phyloP scores from a whole-genome alignment of 2,888 invertebrate genomes.

The Nomada ruficornis region DNA sequence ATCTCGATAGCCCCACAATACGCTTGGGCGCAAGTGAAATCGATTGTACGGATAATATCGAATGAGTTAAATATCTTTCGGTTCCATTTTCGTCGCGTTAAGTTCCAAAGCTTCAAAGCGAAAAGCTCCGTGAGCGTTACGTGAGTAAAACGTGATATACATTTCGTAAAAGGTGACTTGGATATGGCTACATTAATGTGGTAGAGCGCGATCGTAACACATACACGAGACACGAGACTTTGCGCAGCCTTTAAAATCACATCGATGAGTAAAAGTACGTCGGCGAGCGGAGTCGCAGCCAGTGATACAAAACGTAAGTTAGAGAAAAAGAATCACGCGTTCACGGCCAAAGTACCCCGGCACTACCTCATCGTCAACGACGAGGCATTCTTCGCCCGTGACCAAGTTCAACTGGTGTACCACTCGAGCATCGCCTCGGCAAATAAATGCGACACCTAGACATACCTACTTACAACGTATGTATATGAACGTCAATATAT shows the following conservation, averaged over 20 bases:
- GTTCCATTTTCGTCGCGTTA: slow-evolving; percentile 45
- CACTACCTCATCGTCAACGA: slow-evolving; percentile 56
- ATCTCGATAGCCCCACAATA: slow-evolving; percentile 14
- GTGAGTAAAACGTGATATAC: slow-evolving; percentile 73
- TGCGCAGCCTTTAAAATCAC: slow-evolving; percentile 82
- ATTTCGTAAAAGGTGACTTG: slow-evolving; percentile 72
- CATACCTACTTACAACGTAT: slow-evolving; percentile 75
- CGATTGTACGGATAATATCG: slow-evolving; percentile 57
- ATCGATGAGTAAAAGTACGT: slow-evolving; percentile 79
- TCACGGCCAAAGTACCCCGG: slow-evolving; percentile 59
- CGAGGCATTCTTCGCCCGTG: slow-evolving; percentile 60
- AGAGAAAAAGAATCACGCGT: slow-evolving; percentile 4
- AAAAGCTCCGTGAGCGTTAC: slow-evolving; percentile 66
- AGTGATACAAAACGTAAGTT: slow-evolving; percentile 38
- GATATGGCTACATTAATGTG: slow-evolving; percentile 75
- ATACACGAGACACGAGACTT: slow-evolving; percentile 82
- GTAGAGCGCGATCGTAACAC: slow-evolving; percentile 80
- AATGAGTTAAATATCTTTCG: slow-evolving; percentile 56
- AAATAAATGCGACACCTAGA: slow-evolving; percentile 80
- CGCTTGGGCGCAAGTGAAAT: slow-evolving; percentile 20
- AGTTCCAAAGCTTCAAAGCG: slow-evolving; percentile 69
- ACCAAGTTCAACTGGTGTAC: slow-evolving; percentile 67
- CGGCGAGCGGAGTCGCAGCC: slow-evolving; percentile 63
- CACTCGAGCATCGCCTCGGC: slow-evolving; percentile 74
- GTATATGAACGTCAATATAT: slow-evolving; percentile 69